These are phyloP conservation scores for Nipponia nippon DNA, from an alignment of 2,113 vertebrate species.

Conservation along the genomic window DNA sequence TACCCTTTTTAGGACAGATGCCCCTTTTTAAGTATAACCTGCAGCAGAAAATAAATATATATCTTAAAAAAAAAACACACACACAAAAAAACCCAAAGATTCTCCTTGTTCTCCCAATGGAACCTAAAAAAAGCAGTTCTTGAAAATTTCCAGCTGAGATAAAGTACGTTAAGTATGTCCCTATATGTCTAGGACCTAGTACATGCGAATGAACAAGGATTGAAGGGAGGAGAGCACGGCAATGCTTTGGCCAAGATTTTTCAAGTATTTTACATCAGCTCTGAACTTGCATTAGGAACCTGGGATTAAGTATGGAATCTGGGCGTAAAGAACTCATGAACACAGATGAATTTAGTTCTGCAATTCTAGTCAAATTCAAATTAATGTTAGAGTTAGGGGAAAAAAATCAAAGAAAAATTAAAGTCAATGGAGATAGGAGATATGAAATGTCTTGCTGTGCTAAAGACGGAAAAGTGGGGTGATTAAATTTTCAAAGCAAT, in stretches of 20 bases:
- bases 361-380: background rate
- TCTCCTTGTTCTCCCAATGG: background rate
- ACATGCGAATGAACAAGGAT: background rate
- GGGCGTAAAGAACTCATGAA: background rate
- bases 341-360: background rate
- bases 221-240: background rate
- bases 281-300: background rate
- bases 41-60: background rate
- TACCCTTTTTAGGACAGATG: background rate
- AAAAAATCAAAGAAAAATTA: background rate
- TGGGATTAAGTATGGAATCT: background rate
- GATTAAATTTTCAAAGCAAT: background rate
- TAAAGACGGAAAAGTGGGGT: background rate
- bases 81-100: fast-evolving
- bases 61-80: background rate
- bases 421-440: background rate
- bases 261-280: background rate
- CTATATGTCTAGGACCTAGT: background rate
- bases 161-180: background rate
- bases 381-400: background rate
- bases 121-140: background rate
- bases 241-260: background rate
- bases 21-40: background rate
- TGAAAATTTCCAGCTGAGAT: background rate
- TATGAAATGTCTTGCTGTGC: background rate